phyloP scores from a whole-genome alignment of 2,888 invertebrate genomes.

The Chrysolina americana region DNA sequence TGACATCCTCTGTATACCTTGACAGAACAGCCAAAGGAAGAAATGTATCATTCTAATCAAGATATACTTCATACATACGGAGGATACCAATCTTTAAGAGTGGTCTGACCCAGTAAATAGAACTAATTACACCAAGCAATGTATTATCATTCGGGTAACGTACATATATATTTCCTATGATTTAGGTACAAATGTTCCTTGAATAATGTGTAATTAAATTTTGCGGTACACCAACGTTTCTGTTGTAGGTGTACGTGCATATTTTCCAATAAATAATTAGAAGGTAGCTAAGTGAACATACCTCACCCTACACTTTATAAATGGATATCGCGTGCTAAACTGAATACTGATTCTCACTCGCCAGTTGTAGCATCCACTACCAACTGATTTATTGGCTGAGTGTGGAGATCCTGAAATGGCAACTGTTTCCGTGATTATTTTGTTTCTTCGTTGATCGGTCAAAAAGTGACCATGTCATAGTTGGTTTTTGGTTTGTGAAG shows the following conservation, averaged over 20 bases:
- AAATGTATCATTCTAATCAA: neutral
- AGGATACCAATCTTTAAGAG: neutral
- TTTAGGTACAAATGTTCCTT: slow-evolving; percentile 17
- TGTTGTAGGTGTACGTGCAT: slow-evolving; percentile 25
- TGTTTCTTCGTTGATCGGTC: neutral
- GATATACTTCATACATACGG: too few species aligned
- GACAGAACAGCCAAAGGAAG: neutral
- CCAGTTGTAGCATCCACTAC: slow-evolving; percentile 52
- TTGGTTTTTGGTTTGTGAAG: neutral
- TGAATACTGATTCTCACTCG: slow-evolving; percentile 54
- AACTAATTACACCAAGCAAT: neutral
- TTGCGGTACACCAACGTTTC: slow-evolving; percentile 4
- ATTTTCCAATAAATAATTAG: slow-evolving; percentile 51
- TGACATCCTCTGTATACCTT: too few species aligned
- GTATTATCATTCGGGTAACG: neutral
- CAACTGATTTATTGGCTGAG: slow-evolving; percentile 4
- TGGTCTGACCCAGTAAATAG: neutral
- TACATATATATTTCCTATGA: slow-evolving; percentile 11
- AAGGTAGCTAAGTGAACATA: slow-evolving; percentile 54
- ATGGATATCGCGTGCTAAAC: slow-evolving; percentile 55
- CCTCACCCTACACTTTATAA: slow-evolving; percentile 56
- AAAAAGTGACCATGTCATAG: neutral
- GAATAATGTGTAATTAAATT: slow-evolving; percentile 12
- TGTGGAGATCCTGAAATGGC: neutral
- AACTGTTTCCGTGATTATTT: neutral